phyloP scores from a whole-genome alignment of 2,797 vertebrate genomes.

The Podarcis siculus region DNA sequence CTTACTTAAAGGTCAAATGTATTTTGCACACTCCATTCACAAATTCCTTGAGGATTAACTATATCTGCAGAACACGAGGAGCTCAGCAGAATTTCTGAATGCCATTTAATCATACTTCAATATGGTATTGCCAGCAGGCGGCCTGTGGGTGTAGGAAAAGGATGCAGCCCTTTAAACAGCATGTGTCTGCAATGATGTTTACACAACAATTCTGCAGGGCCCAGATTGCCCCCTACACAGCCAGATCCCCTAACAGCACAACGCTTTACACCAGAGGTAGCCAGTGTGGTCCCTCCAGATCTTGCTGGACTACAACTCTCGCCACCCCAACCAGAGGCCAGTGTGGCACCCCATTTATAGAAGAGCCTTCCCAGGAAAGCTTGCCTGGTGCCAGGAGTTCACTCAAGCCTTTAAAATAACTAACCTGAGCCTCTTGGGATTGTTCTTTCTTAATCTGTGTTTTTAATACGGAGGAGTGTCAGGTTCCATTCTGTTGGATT shows the following conservation, averaged over 20 bases:
- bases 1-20: not conserved
- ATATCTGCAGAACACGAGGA: not conserved
- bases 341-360: not conserved
- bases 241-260: not conserved
- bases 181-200: slow-evolving; percentile 8
- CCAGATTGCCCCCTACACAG: not conserved
- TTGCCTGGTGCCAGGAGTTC: too few species aligned
- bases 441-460: too few species aligned
- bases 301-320: not conserved
- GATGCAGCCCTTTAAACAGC: slow-evolving; percentile 2
- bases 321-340: not conserved
- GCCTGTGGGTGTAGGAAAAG: slow-evolving; percentile 19
- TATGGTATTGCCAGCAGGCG: not conserved
- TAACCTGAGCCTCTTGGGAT: too few species aligned
- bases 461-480: too few species aligned
- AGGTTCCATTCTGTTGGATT: too few species aligned
- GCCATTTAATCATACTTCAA: slow-evolving; percentile 24
- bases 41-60: slow-evolving; percentile 29
- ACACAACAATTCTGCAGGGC: not conserved
- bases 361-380: too few species aligned
- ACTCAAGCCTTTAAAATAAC: too few species aligned
- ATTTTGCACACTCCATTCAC: not conserved
- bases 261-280: not conserved
- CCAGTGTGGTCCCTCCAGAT: not conserved
- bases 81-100: slow-evolving; percentile 38